Base-by-base conservation (phyloP, 2,113 vertebrate species). In the Colaptes auratus region DNA sequence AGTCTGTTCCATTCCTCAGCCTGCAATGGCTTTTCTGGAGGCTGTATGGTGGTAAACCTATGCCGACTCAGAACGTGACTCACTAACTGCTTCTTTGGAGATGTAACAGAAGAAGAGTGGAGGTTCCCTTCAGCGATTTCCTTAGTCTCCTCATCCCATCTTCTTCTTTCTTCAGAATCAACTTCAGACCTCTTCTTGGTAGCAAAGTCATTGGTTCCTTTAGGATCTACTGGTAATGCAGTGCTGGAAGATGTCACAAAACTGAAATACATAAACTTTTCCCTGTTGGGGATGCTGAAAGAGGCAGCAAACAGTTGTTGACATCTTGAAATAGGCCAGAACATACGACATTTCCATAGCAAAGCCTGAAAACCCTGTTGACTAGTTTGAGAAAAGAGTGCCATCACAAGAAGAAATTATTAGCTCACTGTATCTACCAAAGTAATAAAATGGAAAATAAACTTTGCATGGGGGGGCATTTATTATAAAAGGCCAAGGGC, bases 1-100 rank as follows among this genome's bases (percentile, higher is more conserved):
- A 99, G 87, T 42, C 96, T 96, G 69, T 84, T 97, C 99, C 99
- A 99, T 39, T 99, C 98, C 7, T 97, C 93, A 44, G 89, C 59
- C 81, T 93, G 97, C 59, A 99, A 96, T 12, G 99, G 98, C 44
- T 86, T 97, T 52, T 97, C 95, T 46, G 99, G 99, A 89, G 98
- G 95, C 60, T 90, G 74, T 24, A 97, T 4, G 0, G 5, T 9
- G 7, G 24, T 21, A 58, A 87, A 67, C 31, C 7, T 79, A 87
- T 48, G 86, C 13, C 66, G 86, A 50, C 33, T 55, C 28, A 59
- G 10, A 97, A 42, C 15, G 39, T 13, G 95, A 85, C 70, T 86
- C 16, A 46, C 69, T 61, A 98, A 78, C 15, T 42, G 97, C 84
- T 95, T 98, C 92, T 98, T 99, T 4, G 98, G 98, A 6, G 97